phyloP scores from a whole-genome alignment of 2,113 vertebrate species.

The Poeciliopsis occidentalis region DNA sequence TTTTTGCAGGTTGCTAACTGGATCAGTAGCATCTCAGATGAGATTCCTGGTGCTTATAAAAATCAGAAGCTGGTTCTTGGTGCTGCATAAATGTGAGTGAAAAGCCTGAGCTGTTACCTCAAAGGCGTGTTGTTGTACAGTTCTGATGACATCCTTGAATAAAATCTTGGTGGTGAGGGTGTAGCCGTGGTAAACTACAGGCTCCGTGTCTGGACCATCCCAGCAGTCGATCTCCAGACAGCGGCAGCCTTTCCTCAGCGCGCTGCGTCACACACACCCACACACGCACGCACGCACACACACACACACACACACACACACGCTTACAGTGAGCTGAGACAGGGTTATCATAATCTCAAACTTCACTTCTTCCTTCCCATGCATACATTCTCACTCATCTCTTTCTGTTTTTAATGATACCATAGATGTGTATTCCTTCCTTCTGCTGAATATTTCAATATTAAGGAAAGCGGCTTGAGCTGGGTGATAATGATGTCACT shows the following conservation, averaged over 20 bases:
- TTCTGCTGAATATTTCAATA: neutral
- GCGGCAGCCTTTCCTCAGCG: conserved; percentile 88
- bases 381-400: neutral
- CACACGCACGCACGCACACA: conserved; percentile 1
- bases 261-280: conserved; percentile 68
- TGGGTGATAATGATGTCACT: neutral
- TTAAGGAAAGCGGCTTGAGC: neutral
- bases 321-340: neutral
- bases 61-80: neutral
- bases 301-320: conserved; percentile 9
- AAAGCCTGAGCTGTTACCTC: conserved; percentile 75
- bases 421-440: neutral
- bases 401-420: neutral
- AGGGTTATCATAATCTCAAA: neutral
- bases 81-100: neutral
- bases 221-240: conserved; percentile 93
- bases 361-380: neutral
- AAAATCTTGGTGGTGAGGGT: conserved; percentile 88
- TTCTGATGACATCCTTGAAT: conserved; percentile 84
- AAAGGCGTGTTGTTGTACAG: conserved; percentile 86
- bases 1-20: conserved; percentile 38
- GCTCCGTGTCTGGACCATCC: conserved; percentile 84
- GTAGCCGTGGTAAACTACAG: conserved; percentile 87
- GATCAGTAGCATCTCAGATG: conserved; percentile 26
- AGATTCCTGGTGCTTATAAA: conserved; percentile 18